phyloP scores from a whole-genome alignment of 2,888 invertebrate species.

The Trachelus troglodyta region DNA sequence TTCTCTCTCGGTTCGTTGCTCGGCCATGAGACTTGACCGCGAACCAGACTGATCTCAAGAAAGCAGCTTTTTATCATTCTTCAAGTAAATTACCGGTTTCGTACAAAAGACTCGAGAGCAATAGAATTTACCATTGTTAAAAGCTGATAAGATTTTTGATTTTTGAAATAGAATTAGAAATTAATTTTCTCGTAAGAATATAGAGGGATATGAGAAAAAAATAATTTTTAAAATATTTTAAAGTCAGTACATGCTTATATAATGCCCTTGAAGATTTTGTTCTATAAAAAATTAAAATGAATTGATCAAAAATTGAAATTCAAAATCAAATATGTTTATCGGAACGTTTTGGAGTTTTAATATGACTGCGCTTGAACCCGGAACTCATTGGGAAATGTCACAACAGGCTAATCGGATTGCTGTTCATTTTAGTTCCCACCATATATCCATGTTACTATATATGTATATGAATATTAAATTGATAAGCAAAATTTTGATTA shows the following conservation, averaged over 20 bases:
- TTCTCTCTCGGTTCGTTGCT: conserved; percentile 23
- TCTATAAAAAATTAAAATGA: too few species aligned
- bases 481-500: background rate
- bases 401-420: background rate
- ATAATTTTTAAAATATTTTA: too few species aligned
- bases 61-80: conserved; percentile 24
- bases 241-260: too few species aligned
- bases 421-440: background rate
- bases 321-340: background rate
- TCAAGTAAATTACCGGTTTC: conserved; percentile 16
- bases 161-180: too few species aligned
- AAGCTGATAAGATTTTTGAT: too few species aligned
- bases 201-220: too few species aligned
- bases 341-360: background rate
- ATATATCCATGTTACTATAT: background rate
- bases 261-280: too few species aligned
- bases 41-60: conserved; percentile 2
- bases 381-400: background rate
- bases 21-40: conserved; percentile 26
- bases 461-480: background rate
- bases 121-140: background rate
- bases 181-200: too few species aligned
- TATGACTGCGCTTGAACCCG: background rate
- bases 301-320: too few species aligned
- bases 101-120: background rate